These are phyloP conservation scores for Archilochus colubris DNA, from an alignment of 2,113 vertebrate genomes.

Conservation along the genomic window DNA sequence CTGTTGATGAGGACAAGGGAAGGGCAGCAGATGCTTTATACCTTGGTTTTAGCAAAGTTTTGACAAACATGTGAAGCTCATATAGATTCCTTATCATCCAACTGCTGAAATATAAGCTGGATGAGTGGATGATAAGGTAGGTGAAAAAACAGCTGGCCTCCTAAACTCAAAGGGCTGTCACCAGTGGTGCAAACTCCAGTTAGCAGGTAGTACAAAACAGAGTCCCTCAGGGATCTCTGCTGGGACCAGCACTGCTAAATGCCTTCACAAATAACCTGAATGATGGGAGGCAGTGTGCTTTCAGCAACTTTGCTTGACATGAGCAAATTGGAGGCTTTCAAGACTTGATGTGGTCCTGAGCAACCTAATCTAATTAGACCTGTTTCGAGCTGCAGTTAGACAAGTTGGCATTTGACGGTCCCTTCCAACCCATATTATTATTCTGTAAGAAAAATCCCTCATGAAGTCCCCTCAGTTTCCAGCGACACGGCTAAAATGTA, in stretches of 20 bases:
- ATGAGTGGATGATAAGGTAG: not conserved
- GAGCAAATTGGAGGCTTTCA: not conserved
- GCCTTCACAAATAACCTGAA: not conserved
- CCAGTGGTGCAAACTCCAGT: not conserved
- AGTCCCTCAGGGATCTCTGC: not conserved
- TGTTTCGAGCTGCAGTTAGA: not conserved
- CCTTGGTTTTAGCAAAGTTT: not conserved
- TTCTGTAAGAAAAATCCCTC: not conserved
- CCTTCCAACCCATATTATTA: not conserved
- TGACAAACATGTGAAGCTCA: not conserved
- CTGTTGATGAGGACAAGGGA: not conserved
- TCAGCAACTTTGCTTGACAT: not conserved
- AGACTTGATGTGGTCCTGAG: not conserved
- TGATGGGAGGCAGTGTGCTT: not conserved
- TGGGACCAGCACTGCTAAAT: not conserved
- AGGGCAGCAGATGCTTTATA: not conserved
- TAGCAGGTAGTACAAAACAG: not conserved
- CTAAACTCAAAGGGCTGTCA: not conserved
- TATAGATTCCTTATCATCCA: not conserved
- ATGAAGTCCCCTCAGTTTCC: not conserved
- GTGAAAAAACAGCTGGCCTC: not conserved
- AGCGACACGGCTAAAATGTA: not conserved
- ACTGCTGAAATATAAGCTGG: not conserved
- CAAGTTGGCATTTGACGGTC: not conserved
- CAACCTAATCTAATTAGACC: constrained; percentile 40